Evolutionary conservation across 2,888 invertebrate genomes (phyloP), one percentile per base, ranked within the genome.

Genomic region (Cancer borealis): DNA sequence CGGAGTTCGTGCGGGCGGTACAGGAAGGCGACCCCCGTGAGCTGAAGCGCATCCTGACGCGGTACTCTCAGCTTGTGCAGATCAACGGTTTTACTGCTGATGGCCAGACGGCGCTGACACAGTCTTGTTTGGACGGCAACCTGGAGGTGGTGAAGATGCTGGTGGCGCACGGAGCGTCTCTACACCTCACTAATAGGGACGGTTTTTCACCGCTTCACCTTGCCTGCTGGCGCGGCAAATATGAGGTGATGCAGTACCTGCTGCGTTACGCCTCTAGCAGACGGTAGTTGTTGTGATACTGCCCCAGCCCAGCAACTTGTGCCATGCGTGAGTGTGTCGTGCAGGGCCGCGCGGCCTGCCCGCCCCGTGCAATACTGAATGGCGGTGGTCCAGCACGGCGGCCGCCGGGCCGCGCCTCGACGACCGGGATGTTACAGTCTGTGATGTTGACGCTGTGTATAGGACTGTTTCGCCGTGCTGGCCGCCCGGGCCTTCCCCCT

Each of bases 91-190:
- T 95, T 93, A 95, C 96, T 21, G 92, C 92, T 17, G 95, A 95
- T 49, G 96, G 96, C 17, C 95, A 95, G 92, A 96, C 96, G 26
- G 95, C 96, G 73, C 93, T 96, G 88, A 96, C 96, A 66, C 95
- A 95, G 92, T 92, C 95, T 17, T 95, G 95, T 88, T 60, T 95
- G 66, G 95, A 95, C 92, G 96, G 96, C 47, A 95, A 95, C 93
- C 92, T 96, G 94, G 95, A 95, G 92, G 92, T 96, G 66, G 94
- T 95, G 93, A 96, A 96, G 94, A 91, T 96, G 90, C 92, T 96
- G 93, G 92, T 96, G 39, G 93, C 94, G 21, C 95, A 96, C 87
- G 95, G 95, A 0, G 95, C 95, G 26, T 93, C 95, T 21, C 92
- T 93, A 26, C 93, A 93, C 49, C 93, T 95, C 45, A 94, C 95